Evolutionary conservation across 2,888 invertebrate species (phyloP), one percentile per base, ranked within the genome.

Genomic region (Polylopha cassiicola): DNA sequence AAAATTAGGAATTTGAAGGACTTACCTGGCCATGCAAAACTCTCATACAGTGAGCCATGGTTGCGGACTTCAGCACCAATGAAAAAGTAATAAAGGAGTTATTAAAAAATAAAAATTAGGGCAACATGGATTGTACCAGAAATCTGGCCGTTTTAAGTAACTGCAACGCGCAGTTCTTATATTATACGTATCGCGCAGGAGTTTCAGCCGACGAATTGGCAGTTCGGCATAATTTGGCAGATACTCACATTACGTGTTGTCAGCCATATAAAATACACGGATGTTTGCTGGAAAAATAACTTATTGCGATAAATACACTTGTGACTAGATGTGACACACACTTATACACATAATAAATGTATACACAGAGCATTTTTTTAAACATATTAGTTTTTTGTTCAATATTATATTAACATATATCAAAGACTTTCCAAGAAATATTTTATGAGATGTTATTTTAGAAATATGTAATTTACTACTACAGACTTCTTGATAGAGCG

Each of bases 11-110:
- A 54, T 53, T 50, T 43, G 43, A 43, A 61, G 41, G 46, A 70
- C 73, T 86, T 87, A 91, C 92, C 88, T 91, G 91, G 88, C 90
- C 90, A 87, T 90, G 90, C 86, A 91, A 88, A 89, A 91, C 90
- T 88, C 91, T 87, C 71, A 88, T 89, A 89, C 91, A 91, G 89
- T 91, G 90, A 85, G 91, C 91, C 91, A 92, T 92, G 87, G 86
- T 88, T 68, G 73, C 77, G 49, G 81, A 84, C 81, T 65, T 65
- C 52, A 61, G 60, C 66, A 55, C 56, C 46, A 52, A 64, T 53
- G 5, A 56, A 55, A 52, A 55, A 61, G 51, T 51, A 56, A 57
- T 54, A 51, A 55, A 56, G 51, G 43, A 54, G 53, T 49, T 56
- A 48, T 52, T 51, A 50, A 43, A 59, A 57, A 61, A 65, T 51